Conservation (phyloP, 2,113 vertebrate genomes). For the Psammodynastes pulverulentus region DNA sequence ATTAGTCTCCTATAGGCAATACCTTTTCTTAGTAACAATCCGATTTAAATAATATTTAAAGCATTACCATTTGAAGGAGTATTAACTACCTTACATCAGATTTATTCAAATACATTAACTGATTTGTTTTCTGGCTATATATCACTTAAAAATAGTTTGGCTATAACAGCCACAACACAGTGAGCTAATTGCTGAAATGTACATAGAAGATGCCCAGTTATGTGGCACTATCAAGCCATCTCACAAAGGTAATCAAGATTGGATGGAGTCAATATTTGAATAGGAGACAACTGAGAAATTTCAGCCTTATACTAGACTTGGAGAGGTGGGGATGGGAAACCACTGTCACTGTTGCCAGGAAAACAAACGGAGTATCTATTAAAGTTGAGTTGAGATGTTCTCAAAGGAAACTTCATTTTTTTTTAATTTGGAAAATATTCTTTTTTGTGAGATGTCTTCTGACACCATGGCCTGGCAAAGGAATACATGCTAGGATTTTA, state of each 20-base stretch:
- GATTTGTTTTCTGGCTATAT: neutral
- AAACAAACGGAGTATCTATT: neutral
- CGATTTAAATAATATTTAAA: neutral
- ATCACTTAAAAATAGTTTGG: slow-evolving; percentile 12
- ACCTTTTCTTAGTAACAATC: neutral
- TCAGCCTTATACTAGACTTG: neutral
- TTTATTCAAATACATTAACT: neutral
- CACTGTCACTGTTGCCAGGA: neutral
- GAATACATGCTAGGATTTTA: neutral
- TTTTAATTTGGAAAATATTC: neutral
- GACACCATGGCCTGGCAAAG: neutral
- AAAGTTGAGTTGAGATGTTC: neutral
- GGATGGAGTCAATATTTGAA: neutral
- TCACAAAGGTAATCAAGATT: neutral
- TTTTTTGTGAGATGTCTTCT: neutral
- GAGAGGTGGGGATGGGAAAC: neutral
- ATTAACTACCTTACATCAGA: neutral
- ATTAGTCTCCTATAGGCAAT: neutral
- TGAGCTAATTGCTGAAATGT: neutral
- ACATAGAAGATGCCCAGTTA: neutral
- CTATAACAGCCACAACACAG: slow-evolving; percentile 30
- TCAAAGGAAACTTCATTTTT: neutral
- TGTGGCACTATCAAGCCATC: neutral
- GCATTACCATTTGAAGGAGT: neutral
- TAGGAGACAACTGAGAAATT: neutral